Conservation (phyloP, 2,113 vertebrate genomes). For the Pongo pygmaeus region DNA sequence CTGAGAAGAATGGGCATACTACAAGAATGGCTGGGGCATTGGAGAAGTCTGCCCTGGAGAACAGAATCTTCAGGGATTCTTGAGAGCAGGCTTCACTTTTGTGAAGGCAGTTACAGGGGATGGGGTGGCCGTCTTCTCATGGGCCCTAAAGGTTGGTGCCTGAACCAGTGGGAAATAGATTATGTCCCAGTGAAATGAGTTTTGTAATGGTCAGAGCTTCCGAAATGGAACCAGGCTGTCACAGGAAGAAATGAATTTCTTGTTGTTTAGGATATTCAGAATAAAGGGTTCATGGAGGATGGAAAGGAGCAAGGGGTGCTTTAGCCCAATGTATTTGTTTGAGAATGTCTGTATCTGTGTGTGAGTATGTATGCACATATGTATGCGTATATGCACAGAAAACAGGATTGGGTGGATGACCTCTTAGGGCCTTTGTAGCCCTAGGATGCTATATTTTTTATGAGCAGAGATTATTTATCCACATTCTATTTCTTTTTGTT, state of each 20-base stretch:
- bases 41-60: neutral
- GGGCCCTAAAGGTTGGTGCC: no score
- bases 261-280: neutral
- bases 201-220: neutral
- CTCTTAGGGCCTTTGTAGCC: neutral
- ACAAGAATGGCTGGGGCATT: neutral
- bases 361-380: neutral
- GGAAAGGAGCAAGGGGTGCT: accelerated
- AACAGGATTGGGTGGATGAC: accelerated
- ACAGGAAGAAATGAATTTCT: neutral
- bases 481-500: neutral
- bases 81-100: accelerated
- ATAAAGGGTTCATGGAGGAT: neutral
- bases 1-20: no score
- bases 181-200: neutral
- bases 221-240: neutral
- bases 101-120: neutral
- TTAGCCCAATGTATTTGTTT: accelerated
- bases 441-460: neutral
- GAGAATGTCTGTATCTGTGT: neutral
- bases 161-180: neutral
- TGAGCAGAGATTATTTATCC: neutral
- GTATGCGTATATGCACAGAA: neutral
- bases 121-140: accelerated
- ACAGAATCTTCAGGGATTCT: accelerated